Conservation (phyloP, 2,888 invertebrate genomes). For the Idaea biselata region DNA sequence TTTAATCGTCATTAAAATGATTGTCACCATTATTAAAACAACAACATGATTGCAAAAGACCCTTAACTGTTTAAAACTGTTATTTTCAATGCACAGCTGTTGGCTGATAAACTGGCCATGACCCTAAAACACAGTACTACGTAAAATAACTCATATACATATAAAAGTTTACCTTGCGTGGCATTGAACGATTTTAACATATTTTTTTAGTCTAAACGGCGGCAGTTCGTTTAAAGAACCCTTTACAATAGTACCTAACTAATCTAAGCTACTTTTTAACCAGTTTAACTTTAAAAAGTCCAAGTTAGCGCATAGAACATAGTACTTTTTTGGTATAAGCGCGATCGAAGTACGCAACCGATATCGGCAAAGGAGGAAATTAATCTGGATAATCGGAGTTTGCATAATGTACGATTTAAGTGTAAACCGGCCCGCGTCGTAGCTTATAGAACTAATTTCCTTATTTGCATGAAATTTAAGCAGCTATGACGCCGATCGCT, state of each 20-base stretch:
- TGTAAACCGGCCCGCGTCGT: too few relatives aligned
- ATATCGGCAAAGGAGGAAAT: too few relatives aligned
- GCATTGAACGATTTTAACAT: neutral
- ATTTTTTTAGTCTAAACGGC: neutral
- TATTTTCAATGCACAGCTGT: constrained; percentile 1
- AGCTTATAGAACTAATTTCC: too few relatives aligned
- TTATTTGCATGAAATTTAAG: too few relatives aligned
- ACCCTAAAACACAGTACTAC: neutral
- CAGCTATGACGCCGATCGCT: too few relatives aligned
- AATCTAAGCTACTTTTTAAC: neutral
- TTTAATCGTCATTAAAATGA: neutral
- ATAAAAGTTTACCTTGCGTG: neutral
- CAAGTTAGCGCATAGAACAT: too few relatives aligned
- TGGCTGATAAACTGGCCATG: neutral
- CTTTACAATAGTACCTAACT: neutral
- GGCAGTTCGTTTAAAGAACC: neutral
- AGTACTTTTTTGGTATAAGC: too few relatives aligned
- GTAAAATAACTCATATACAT: neutral
- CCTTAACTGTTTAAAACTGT: neutral
- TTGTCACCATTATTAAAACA: neutral
- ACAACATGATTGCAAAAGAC: neutral
- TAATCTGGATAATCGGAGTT: too few relatives aligned
- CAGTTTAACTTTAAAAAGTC: too few relatives aligned
- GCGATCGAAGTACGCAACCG: too few relatives aligned
- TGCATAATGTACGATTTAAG: too few relatives aligned